phyloP scores from a whole-genome alignment of 2,113 vertebrate species.

The Hemiprocne comata region DNA sequence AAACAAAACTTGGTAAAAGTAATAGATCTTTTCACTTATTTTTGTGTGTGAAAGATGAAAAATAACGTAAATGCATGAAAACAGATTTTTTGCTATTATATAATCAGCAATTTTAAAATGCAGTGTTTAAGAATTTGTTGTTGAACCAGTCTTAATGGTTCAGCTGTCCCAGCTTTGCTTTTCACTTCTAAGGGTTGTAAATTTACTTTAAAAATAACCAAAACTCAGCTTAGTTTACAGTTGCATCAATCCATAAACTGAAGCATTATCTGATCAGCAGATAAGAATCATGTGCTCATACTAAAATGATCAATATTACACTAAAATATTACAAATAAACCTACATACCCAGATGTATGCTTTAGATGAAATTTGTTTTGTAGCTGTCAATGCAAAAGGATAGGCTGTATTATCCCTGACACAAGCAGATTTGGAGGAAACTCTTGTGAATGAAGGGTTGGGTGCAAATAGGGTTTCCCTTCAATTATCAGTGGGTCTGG shows the following conservation, averaged over 20 bases:
- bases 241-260: background rate
- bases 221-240: conserved; percentile 44
- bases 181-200: background rate
- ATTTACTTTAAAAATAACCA: conserved; percentile 21
- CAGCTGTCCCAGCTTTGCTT: conserved; percentile 47
- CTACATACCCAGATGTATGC: background rate
- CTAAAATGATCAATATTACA: background rate
- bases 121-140: background rate
- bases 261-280: background rate
- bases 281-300: background rate
- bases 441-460: background rate
- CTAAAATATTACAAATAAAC: background rate
- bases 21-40: background rate
- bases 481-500: background rate
- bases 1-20: background rate
- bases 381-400: background rate
- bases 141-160: background rate
- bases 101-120: background rate
- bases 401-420: background rate
- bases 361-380: background rate
- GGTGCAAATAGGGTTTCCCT: background rate
- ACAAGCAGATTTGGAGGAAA: background rate
- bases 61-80: background rate
- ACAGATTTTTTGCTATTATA: background rate
- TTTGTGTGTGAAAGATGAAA: background rate